Evolutionary conservation across 1,140 invertebrate species (phyloP), one percentile per base, ranked within the genome.

Genomic region (Heliconius congener): DNA sequence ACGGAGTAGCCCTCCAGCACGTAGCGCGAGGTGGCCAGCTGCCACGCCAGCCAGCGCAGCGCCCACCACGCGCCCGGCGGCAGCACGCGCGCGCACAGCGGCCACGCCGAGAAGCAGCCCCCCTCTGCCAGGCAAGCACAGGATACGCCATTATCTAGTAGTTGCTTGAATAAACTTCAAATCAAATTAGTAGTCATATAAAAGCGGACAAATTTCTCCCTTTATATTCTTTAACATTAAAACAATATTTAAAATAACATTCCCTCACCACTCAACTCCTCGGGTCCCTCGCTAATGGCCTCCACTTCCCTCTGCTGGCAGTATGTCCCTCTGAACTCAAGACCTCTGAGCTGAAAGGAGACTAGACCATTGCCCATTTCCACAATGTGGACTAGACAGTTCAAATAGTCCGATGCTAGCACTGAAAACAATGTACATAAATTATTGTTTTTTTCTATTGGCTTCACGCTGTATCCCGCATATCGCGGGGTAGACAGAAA

Each of bases 281-380:
- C 98, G 8, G 95, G 94, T 2, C 98, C 98, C 95, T 99, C 99
- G 2, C 98, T 99, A 55, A 99, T 99, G 11, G 99, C 99, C 95
- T 99, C 99, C 9, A 99, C 98, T 93, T 99, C 98, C 79, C 98
- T 94, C 92, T 99, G 99, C 92, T 99, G 99, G 94, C 99, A 99
- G 91, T 99, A 99, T 2, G 99, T 99, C 81, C 99, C 99, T 77
- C 99, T 95, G 94, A 99, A 99, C 94, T 99, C 99, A 5, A 99
- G 94, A 6, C 99, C 99, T 80, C 99, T 95, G 90, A 99, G 96
- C 95, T 99, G 99, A 95, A 99, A 99, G 0, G 99, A 99, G 6
- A 99, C 98, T 55, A 99, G 95, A 1, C 99, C 99, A 93, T 99
- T 99, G n/a, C 99, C 99, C 86, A 99, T 95, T 95, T 99, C 99